Base-by-base conservation (phyloP, 1,140 invertebrate genomes). In the Adelges cooleyi region DNA sequence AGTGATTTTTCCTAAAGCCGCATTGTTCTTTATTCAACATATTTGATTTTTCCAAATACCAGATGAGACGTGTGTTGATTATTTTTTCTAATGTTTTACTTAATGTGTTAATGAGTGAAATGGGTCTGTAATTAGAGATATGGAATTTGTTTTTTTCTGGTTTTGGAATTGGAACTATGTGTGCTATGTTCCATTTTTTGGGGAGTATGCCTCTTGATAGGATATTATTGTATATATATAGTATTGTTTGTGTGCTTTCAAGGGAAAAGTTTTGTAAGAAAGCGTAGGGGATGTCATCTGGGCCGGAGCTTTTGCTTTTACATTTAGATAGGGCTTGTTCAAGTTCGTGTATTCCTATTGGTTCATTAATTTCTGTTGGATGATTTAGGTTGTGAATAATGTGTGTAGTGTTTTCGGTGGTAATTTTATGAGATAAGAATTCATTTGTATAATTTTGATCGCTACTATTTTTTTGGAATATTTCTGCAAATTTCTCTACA, bases 51-150 rank as follows among this genome's bases (percentile, higher is more conserved):
- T 67, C 40, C 8, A 67, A 15, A 18, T 23, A 5, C n/a, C 51
- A 67, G 11, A 56, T 46, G 9, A 67, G 40, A n/a, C 66, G 18
- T 6, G 2, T 13, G 18, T 67, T 56, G 8, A 67, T 44, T 27
- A 67, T 56, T 54, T 65, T 65, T 18, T 65, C 62, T 1, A 65
- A n/a, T 8, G 29, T 44, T 67, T 67, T 56, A 13, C 17, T 13
- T 5, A 53, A 10, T 15, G 22, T 44, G 22, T 25, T 46, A 4
- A 56, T 9, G 10, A 67, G 23, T 8, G 66, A 46, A 15, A 67
- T 67, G 20, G 66, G 36, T 0, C 53, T 18, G 29, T 56, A 67
- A n/a, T 33, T 59, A 27, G 23, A 20, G 6, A 2, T 3, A 5
- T 23, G 13, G 11, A 29, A 15, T 18, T 22, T 29, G 22, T 67